phyloP scores from a whole-genome alignment of 1,140 invertebrate species.

The Venustaconcha ellipsiformis region DNA sequence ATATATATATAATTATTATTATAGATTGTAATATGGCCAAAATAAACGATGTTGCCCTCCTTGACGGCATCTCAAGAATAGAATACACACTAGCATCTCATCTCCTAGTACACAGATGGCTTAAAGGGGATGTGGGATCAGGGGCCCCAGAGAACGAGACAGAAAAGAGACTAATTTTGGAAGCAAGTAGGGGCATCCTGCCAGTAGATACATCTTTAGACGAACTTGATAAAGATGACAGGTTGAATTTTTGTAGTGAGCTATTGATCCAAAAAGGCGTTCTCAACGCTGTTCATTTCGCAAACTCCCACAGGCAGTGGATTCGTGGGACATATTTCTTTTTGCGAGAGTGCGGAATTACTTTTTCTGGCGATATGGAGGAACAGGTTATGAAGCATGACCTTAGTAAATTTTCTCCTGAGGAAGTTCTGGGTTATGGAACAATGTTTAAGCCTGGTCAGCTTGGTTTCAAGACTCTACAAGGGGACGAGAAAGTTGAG shows the following conservation, averaged over 20 bases:
- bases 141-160: constrained; percentile 5
- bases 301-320: constrained; percentile 20
- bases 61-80: no score
- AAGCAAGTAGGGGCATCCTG: background rate
- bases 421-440: constrained; percentile 27
- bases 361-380: constrained; percentile 20
- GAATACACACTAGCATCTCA: background rate
- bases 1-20: no score
- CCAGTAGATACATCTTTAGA: no score
- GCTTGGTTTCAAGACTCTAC: constrained; percentile 9
- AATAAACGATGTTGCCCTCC: no score
- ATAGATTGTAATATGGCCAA: no score
- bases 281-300: background rate
- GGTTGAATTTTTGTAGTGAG: background rate
- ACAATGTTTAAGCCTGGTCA: constrained; percentile 26
- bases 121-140: constrained; percentile 12
- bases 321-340: constrained; percentile 12
- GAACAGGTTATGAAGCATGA: constrained; percentile 10
- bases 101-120: constrained; percentile 10
- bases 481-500: constrained; percentile 20
- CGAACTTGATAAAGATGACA: background rate
- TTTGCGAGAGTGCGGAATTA: constrained; percentile 6
- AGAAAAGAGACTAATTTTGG: constrained; percentile 3
- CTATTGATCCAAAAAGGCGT: background rate
- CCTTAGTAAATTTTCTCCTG: constrained; percentile 26